Evolutionary conservation across 2,113 vertebrate species (phyloP), one percentile per base, ranked within the genome.

Genomic region (Seriola rivoliana): DNA sequence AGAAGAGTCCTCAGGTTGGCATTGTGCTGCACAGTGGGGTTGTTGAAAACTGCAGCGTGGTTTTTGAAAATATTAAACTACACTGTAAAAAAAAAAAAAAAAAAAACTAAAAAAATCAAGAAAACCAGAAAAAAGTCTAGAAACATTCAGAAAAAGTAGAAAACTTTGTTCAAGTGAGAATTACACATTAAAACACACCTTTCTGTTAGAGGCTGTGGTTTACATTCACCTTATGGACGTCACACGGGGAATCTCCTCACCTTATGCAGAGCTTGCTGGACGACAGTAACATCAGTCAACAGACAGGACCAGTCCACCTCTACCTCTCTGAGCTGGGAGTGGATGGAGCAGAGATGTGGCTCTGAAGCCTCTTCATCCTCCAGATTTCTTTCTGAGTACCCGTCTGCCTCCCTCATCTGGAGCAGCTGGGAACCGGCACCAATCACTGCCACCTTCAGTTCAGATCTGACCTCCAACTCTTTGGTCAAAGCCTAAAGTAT

Each of bases 231-330:
- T 9, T 16, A 54, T 23, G 11, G 21, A 42, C 11, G 38, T 32
- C 12, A 59, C 8, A 16, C n/a, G 44, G 4, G 3, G 5, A 58
- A 1, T 21, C 29, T 36, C 3, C 77, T 88, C 55, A 97, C 98
- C 96, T 97, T 94, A 68, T 97, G 96, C 69, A 99, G 94, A 52
- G 93, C 93, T 58, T 96, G 96, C 88, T 96, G 97, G 83, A 96
- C 83, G 17, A 77, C 67, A 11, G 96, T 95, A 8, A 97, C 86
- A 0, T 95, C 90, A 1, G 87, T 78, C 57, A 92, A 86, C 77
- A 99, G 91, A 67, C 93, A 19, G 25, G 94, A 93, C 98, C 98
- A 99, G 48, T 94, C 93, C 75, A 95, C 93, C 80, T 99, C 97
- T 11, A 95, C 88, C 55, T 95, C 95, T 52, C 94, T 88, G 87